These are phyloP conservation scores for Saturnia japonica DNA, from an alignment of 2,888 invertebrate species.

Conservation along the genomic window DNA sequence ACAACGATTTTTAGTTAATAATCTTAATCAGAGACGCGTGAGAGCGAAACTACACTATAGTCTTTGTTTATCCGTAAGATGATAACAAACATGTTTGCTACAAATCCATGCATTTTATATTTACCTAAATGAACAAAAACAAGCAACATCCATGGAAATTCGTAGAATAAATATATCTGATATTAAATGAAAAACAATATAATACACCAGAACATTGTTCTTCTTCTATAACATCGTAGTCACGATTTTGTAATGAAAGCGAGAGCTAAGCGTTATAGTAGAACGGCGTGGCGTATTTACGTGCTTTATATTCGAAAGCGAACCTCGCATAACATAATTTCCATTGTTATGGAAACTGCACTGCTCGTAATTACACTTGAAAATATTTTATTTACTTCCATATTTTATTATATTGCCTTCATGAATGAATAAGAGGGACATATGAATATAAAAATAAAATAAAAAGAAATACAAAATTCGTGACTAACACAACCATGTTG, in stretches of 20 bases:
- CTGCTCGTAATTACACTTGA: background rate
- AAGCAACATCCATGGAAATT: background rate
- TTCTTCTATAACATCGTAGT: slow-evolving; percentile 20
- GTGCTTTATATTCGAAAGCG: slow-evolving; percentile 49
- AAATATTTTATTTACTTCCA: background rate
- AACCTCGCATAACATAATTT: slow-evolving; percentile 29
- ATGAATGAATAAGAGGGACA: background rate
- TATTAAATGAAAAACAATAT: background rate
- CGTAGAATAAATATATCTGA: background rate
- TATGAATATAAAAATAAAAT: no score
- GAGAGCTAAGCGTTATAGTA: slow-evolving; percentile 38
- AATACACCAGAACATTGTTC: background rate
- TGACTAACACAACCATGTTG: background rate
- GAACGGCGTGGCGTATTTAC: slow-evolving; percentile 39
- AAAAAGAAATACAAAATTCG: background rate
- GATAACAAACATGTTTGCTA: background rate
- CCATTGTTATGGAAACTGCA: slow-evolving; percentile 1
- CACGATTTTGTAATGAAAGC: slow-evolving; percentile 37
- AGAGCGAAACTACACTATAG: background rate
- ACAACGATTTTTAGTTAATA: background rate
- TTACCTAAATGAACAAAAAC: background rate
- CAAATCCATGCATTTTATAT: background rate
- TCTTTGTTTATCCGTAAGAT: background rate
- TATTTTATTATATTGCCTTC: background rate
- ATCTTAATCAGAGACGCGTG: background rate